Evolutionary conservation across 2,113 vertebrate genomes (phyloP), one percentile per base, ranked within the genome.

Genomic region (Amblyopsis rosae): DNA sequence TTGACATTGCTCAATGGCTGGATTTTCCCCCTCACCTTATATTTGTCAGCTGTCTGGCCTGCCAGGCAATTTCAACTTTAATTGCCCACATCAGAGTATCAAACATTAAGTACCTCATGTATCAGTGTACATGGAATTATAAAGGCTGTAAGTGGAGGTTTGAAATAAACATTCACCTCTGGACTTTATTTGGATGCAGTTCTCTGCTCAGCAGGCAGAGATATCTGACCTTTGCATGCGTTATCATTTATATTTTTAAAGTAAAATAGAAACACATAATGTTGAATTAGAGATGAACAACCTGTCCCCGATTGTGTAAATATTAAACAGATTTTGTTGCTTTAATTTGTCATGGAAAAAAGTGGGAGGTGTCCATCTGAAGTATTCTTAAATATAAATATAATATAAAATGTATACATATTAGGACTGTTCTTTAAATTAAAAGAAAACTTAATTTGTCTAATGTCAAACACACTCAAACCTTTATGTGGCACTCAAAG

Each of bases 81-180:
- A 75, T 50, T 69, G 64, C 66, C 63, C 9, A 67, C 3, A 50
- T 55, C 75, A 68, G 55, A 15, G 2, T 64, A 54, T 61, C 55
- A 55, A 76, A 74, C 59, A 46, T 60, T 75, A 73, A 77, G 83
- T 77, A 75, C 77, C 50, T 45, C 2, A 46, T 64, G 72, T 84
- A 85, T 85, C 82, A 71, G 69, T 41, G 65, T 59, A 73, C 2
- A 41, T 41, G 35, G 35, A 5, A 35, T 69, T 77, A 65, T 56
- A 33, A 66, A 67, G 70, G 74, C 54, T 61, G 67, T 82, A 57
- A 5, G 57, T 54, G 69, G 15, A 74, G 41, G 59, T 73, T 59
- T 32, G 17, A 59, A 72, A 86, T 82, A 67, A 80, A 59, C 11
- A 59, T 69, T 46, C 61, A 72, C 66, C 62, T 67, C 61, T 53